Percentiles rank a stretch among this genome's conserved stretches.
Evolutionary conservation across 2,888 invertebrate genomes (phyloP).

Genomic region (Norana najaformis): DNA sequence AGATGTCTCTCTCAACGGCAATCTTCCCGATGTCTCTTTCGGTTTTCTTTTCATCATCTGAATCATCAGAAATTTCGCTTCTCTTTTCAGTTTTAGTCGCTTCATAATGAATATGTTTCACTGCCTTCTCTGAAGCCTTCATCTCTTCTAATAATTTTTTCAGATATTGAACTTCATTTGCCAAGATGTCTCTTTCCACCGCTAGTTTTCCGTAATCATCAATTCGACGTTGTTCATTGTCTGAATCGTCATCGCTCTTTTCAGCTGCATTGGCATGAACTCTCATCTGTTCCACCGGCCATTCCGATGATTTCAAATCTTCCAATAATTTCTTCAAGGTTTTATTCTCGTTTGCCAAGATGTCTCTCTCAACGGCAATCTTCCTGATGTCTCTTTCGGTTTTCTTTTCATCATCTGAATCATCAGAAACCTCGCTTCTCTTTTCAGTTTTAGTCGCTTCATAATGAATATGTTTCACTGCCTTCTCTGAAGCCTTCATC

Average conservation of each 20-base stretch:
- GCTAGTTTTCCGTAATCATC: not conserved
- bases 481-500: not conserved
- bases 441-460: not conserved
- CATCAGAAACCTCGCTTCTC: not conserved
- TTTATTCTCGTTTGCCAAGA: not conserved
- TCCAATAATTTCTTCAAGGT: not conserved
- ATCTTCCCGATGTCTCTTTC: too few relatives aligned
- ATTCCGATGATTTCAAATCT: not conserved
- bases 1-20: too few relatives aligned
- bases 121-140: not conserved
- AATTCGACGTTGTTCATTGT: not conserved
- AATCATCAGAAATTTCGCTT: not conserved
- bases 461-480: not conserved
- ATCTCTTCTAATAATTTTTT: not conserved
- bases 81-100: not conserved
- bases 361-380: too few relatives aligned
- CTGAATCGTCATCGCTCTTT: not conserved
- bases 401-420: not conserved
- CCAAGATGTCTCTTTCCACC: not conserved
- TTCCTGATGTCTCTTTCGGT: too few relatives aligned
- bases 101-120: not conserved
- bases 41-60: too few relatives aligned
- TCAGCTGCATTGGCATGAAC: not conserved
- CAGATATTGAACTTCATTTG: conserved; percentile 16
- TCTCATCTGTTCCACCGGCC: not conserved